Base-by-base conservation (phyloP, 1,140 invertebrate species). In the Drosophila elegans region DNA sequence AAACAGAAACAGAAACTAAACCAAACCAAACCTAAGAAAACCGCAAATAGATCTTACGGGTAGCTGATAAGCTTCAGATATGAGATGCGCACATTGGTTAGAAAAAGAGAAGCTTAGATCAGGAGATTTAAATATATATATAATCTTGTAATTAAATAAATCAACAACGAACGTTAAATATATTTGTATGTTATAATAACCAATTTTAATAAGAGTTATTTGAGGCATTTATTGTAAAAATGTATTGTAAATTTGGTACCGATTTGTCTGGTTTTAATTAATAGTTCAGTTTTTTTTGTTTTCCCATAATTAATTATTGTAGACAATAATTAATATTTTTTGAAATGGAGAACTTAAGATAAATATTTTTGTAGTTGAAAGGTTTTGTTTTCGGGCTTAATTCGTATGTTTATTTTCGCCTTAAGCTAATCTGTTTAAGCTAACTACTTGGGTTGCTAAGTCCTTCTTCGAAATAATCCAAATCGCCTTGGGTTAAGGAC, bases 21-120 rank as follows among this genome's bases (percentile, higher is more conserved):
- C 48, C 38, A 76, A 77, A 57, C 54, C 76, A 74, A 74, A 67
- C 62, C 60, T 46, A 77, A 64, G 39, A 29, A 69, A 83, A 83
- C 84, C 83, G 75, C 83, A 88, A 80, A 89, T 89, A 88, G 83
- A 89, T 88, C 83, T 89, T 89, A 48, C 44, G 51, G 64, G 53
- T 78, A 76, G 52, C 57, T 78, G 75, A 77, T 78, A 78, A 78
- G 74, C 74, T 52, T 34, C 16, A 71, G 44, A 9, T 53, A 62
- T 25, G 53, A 55, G 25, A 9, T 32, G 11, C 3, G n/a, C 9
- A 74, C 41, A 69, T 49, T 56, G 78, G 68, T 69, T 42, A 16
- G 48, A 44, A 46, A 42, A 1, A 9, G 7, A 7, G 32, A 27
- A 12, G 4, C 21, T 5, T 27, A 27, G 45, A 27, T 46, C 45